Percentiles rank a stretch among this genome's conserved stretches.
Evolutionary conservation across 2,113 vertebrate species (phyloP).

Genomic region (Pyrgilauda ruficollis): DNA sequence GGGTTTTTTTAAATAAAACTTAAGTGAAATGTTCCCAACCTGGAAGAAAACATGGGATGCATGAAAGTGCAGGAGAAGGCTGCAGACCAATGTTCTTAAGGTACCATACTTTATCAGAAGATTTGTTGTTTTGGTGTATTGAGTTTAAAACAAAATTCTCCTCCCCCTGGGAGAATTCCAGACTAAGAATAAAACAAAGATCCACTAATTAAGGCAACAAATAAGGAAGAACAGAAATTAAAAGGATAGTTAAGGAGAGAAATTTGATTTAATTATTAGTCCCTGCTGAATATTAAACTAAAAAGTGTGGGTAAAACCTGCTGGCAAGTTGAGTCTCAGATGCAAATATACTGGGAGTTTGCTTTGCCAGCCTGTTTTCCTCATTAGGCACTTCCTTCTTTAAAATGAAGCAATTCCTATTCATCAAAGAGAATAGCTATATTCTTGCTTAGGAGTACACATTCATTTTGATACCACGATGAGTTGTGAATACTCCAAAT

Average conservation of each 20-base stretch:
- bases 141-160: not conserved
- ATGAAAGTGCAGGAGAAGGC: not conserved
- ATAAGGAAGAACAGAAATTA: not conserved
- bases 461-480: not conserved
- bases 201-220: not conserved
- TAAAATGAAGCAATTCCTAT: not conserved
- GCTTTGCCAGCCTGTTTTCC: not conserved
- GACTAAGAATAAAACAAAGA: not conserved
- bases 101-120: not conserved
- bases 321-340: not conserved
- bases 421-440: not conserved
- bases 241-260: not conserved
- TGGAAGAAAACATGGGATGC: not conserved
- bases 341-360: not conserved
- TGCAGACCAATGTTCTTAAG: not conserved
- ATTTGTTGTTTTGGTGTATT: not conserved
- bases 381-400: not conserved
- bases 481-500: not conserved
- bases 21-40: not conserved
- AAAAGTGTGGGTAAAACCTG: not conserved
- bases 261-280: not conserved
- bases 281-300: not conserved
- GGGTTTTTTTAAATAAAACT: not conserved
- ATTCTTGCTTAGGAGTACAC: not conserved
- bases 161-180: not conserved